These are phyloP conservation scores for Boloria euphrosyne DNA, from an alignment of 2,888 invertebrate species.

Conservation along the genomic window DNA sequence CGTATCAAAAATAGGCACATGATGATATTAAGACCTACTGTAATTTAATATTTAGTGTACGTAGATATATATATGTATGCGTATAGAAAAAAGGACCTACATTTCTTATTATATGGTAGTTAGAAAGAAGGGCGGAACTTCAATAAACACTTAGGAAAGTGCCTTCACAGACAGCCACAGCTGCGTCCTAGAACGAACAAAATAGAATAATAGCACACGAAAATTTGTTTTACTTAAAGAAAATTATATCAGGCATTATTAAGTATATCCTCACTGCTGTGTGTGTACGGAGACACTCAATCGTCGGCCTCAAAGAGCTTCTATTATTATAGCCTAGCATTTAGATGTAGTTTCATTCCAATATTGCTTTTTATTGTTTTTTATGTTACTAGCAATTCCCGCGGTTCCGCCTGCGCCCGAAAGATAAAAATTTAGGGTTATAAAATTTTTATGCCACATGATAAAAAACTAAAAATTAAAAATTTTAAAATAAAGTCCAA, in stretches of 20 bases:
- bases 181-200: conserved; percentile 10
- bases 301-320: not conserved
- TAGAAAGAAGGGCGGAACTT: conserved; percentile 2
- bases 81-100: not conserved
- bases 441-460: too few species aligned
- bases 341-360: not conserved
- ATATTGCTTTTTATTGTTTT: conserved; percentile 10
- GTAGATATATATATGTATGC: too few species aligned
- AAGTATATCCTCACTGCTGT: too few species aligned
- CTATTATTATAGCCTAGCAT: not conserved
- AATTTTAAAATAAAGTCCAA: too few species aligned
- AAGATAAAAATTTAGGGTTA: too few species aligned
- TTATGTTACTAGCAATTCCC: not conserved
- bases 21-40: too few species aligned
- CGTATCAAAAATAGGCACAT: too few species aligned
- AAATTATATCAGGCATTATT: not conserved
- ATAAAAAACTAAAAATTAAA: too few species aligned
- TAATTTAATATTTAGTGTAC: too few species aligned
- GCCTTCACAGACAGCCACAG: conserved; percentile 3
- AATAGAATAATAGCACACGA: conserved; percentile 1
- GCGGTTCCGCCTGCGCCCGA: too few species aligned
- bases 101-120: not conserved
- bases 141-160: conserved; percentile 12
- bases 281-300: too few species aligned
- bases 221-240: conserved; percentile 5